Percentiles rank a stretch among this genome's conserved stretches.
Conservation (phyloP, 30 jellyfish, hydroid and myxozoan species). For the Aurelia aurita region DNA sequence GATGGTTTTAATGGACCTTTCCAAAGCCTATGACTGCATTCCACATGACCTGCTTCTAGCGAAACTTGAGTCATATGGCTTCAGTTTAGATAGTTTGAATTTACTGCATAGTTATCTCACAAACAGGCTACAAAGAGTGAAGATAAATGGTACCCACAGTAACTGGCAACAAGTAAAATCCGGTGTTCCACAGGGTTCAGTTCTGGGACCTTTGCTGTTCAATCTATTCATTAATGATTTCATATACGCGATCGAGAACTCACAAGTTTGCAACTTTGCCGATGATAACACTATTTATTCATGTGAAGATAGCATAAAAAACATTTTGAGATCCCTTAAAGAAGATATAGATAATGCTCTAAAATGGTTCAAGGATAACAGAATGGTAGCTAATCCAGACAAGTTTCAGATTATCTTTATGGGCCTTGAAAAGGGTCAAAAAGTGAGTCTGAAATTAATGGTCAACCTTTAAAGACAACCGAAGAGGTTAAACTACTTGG, state of each 20-base stretch:
- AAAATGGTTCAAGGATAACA: no score
- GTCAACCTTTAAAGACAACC: no score
- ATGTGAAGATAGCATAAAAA: slow-evolving; percentile 18
- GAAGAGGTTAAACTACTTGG: no score
- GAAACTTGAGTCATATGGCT: no score
- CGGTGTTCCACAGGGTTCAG: slow-evolving; percentile 15
- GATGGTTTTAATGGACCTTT: no score
- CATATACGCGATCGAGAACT: slow-evolving; percentile 1
- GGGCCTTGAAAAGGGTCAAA: not conserved
- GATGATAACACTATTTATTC: slow-evolving; percentile 13
- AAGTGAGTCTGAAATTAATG: no score
- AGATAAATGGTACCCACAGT: not conserved
- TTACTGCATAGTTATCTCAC: no score
- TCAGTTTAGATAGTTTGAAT: no score
- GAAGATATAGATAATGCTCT: not conserved
- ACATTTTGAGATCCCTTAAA: not conserved
- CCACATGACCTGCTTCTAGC: no score
- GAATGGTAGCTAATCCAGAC: slow-evolving; percentile 1
- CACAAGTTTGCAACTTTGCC: slow-evolving; percentile 17
- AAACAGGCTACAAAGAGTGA: slow-evolving; percentile 10
- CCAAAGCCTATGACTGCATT: no score
- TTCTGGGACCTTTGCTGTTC: slow-evolving; percentile 18
- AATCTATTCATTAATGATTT: not conserved
- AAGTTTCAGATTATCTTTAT: not conserved
- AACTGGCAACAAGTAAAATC: slow-evolving; percentile 19